Conservation (phyloP, 1,140 invertebrate species). For the Heliconius nattereri region DNA sequence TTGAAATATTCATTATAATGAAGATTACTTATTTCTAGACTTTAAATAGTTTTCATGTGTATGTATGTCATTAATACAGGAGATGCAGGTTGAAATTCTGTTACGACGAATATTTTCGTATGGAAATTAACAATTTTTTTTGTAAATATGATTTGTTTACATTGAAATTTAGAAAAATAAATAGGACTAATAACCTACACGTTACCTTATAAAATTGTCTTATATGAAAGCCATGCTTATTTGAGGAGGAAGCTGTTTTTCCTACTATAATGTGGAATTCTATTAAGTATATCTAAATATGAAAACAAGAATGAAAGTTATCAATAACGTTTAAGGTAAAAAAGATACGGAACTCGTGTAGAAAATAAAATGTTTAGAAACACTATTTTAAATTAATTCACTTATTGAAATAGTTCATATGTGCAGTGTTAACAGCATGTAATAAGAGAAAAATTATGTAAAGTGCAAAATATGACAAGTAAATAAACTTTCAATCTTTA, state of each 20-base stretch:
- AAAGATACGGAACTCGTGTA: neutral
- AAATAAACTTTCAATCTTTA: neutral
- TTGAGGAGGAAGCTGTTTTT: neutral
- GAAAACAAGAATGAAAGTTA: neutral
- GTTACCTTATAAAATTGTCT: no score
- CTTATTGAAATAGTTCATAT: neutral
- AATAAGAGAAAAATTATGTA: neutral
- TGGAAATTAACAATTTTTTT: no score
- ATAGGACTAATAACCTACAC: no score
- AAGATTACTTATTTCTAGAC: neutral
- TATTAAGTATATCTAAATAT: neutral
- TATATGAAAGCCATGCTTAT: no score
- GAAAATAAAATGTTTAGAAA: neutral
- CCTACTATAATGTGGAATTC: neutral
- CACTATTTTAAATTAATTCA: neutral
- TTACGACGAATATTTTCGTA: neutral
- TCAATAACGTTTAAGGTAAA: conserved; percentile 1
- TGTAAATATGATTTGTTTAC: no score
- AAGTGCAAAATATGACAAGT: neutral
- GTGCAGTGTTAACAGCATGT: neutral
- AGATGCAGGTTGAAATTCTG: neutral
- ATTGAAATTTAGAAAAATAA: no score
- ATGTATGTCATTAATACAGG: neutral
- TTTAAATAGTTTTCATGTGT: no score
- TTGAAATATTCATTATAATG: neutral